Conservation (phyloP, 2,888 invertebrate species). For the Pristionchus arcanus region DNA sequence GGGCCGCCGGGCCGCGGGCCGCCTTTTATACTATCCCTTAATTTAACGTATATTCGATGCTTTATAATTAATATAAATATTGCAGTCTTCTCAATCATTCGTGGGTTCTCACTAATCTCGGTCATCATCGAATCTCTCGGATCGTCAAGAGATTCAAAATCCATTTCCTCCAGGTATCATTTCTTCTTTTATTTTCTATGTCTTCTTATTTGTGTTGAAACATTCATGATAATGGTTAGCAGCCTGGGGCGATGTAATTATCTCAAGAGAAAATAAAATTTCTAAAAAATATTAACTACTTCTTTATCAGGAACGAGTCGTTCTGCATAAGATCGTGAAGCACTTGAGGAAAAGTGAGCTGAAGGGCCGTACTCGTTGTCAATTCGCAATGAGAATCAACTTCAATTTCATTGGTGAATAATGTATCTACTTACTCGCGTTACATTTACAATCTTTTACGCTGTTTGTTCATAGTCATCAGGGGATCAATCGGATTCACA, state of each 20-base stretch:
- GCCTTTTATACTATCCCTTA: no score
- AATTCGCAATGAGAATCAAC: neutral
- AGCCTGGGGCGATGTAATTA: no score
- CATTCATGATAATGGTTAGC: no score
- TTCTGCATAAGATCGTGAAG: neutral
- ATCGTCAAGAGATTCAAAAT: neutral
- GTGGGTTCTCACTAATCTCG: slow-evolving; percentile 8
- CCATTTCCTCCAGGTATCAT: neutral
- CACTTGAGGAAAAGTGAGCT: neutral
- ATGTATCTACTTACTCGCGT: neutral
- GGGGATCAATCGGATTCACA: no score
- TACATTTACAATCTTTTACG: no score
- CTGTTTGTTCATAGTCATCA: no score
- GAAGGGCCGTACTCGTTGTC: neutral
- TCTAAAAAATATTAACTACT: no score
- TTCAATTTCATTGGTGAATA: slow-evolving; percentile 13
- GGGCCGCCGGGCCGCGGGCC: no score
- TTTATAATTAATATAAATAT: neutral
- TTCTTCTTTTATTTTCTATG: neutral
- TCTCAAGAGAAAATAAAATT: no score
- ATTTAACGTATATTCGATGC: neutral
- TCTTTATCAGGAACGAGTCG: neutral
- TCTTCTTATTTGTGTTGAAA: neutral
- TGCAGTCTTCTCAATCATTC: neutral
- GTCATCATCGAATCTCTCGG: neutral